These are phyloP conservation scores for Batillaria attramentaria DNA, from an alignment of 1,140 invertebrate genomes.

Conservation along the genomic window DNA sequence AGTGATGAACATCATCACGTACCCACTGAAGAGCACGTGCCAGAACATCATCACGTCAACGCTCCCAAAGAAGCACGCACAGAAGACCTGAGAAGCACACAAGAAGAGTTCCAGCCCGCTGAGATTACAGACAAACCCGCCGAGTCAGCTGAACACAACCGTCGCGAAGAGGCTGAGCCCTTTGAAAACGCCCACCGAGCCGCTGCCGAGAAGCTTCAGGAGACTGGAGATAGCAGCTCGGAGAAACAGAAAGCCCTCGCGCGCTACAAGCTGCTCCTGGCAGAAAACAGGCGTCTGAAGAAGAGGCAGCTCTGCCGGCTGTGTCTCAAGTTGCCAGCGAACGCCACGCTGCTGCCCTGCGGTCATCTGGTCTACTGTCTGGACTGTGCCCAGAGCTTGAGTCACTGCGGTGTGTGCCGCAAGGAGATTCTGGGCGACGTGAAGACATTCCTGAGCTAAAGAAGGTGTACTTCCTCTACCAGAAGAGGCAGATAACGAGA, in stretches of 20 bases:
- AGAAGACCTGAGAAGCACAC: too few relatives aligned
- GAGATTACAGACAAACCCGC: too few relatives aligned
- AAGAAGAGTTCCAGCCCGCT: too few relatives aligned
- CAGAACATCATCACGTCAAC: background rate
- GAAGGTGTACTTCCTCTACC: too few relatives aligned
- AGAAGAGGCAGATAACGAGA: too few relatives aligned
- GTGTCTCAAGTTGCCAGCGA: background rate
- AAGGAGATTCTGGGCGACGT: conserved; percentile 21
- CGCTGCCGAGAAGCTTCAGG: too few relatives aligned
- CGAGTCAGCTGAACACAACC: too few relatives aligned
- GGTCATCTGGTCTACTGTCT: conserved; percentile 28
- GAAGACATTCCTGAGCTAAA: conserved; percentile 19
- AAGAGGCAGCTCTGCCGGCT: conserved; percentile 16
- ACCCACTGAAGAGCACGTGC: background rate
- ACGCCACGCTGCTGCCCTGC: conserved; percentile 16
- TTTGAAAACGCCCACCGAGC: too few relatives aligned
- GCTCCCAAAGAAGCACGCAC: background rate
- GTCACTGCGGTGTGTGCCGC: conserved; percentile 13
- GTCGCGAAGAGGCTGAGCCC: too few relatives aligned
- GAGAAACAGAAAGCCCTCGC: background rate
- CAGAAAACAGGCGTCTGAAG: conserved; percentile 25
- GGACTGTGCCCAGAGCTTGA: conserved; percentile 1
- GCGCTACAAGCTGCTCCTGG: background rate
- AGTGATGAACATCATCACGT: too few relatives aligned
- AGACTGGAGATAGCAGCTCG: too few relatives aligned